Evolutionary conservation across 2,888 invertebrate species (phyloP), one percentile per base, ranked within the genome.

Genomic region (Tubiluchus corallicola): DNA sequence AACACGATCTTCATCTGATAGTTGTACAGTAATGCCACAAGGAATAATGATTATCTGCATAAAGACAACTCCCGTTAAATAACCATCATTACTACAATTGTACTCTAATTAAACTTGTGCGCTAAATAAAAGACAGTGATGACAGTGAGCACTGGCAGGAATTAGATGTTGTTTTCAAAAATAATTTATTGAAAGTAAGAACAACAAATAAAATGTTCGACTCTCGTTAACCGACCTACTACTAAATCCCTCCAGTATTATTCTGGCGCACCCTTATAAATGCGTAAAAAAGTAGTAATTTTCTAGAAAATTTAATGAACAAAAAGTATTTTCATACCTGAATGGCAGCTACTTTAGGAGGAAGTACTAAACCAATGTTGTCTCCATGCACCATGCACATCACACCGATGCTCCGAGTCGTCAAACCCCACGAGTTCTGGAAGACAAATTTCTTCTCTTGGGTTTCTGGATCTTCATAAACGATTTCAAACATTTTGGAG

Each of bases 391-490:
- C 63, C 74, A 75, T 74, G 20, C 71, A 65, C 65, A 74, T 65
- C 5, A 72, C 72, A 71, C 83, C 90, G 51, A 98, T 94, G 2
- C 94, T 88, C 53, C 96, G 74, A 0, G 98, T 98, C 0, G 96
- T 96, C 41, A 98, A 59, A 2, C 96, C 98, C 96, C 96, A 99
- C 0, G 94, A 96, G 68, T 98, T 98, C 66, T 98, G 98, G 67
- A 76, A 90, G 2, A 87, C 90, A 60, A 74, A 70, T 37, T 55
- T 45, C 49, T 65, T 84, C 53, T 79, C 75, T 52, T 83, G 62
- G 2, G 64, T 83, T 55, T 82, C 82, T 0, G 88, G 88, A 61
- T 94, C 83, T 63, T 96, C 94, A 59, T 77, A 88, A 5, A 81
- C 74, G 46, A 99, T 88, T 54, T 96, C 90, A 67, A 98, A 98